These are phyloP conservation scores for Macroglossus sobrinus DNA, from an alignment of 2,113 vertebrate genomes.

Conservation along the genomic window DNA sequence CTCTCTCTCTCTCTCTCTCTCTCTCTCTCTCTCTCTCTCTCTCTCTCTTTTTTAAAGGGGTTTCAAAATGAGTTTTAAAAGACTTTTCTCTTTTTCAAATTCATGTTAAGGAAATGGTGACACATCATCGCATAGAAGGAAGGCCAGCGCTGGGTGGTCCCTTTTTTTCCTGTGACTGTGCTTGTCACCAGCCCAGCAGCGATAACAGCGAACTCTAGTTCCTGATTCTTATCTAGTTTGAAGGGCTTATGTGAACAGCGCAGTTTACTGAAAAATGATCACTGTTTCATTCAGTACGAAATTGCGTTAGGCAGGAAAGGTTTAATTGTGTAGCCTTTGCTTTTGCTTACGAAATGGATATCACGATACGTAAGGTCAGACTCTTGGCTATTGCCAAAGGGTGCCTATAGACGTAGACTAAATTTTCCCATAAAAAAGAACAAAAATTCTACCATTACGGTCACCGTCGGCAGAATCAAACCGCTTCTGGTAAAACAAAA, in stretches of 20 bases:
- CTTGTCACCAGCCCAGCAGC: not conserved
- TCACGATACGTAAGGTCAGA: not conserved
- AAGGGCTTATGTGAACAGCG: not conserved
- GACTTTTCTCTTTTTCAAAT: conserved; percentile 40
- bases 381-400: not conserved
- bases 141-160: not conserved
- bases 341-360: not conserved
- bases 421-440: not conserved
- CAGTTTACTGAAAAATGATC: not conserved
- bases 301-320: not conserved
- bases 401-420: not conserved
- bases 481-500: not conserved
- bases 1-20: not conserved
- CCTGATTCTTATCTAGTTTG: not conserved
- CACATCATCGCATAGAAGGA: not conserved
- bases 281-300: not conserved
- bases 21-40: not conserved
- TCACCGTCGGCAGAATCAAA: not conserved
- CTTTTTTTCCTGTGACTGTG: not conserved
- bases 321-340: not conserved
- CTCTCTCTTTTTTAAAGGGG: not conserved
- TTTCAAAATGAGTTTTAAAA: conserved; percentile 42
- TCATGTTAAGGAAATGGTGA: not conserved
- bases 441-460: not conserved
- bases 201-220: not conserved